These are phyloP conservation scores for Vultur gryphus DNA, from an alignment of 2,797 vertebrate genomes.

Conservation along the genomic window DNA sequence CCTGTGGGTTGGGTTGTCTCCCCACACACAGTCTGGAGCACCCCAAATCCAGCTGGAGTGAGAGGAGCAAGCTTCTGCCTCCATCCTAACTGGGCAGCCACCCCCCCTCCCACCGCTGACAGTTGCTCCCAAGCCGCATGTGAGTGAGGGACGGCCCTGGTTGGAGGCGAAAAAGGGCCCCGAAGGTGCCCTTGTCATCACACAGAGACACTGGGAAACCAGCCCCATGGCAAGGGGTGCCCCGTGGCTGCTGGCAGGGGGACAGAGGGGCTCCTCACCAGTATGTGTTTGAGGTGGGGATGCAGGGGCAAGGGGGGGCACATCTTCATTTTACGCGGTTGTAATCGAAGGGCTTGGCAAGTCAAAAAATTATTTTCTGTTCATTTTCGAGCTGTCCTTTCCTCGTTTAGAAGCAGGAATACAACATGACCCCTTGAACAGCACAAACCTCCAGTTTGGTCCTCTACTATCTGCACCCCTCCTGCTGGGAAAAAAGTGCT, in stretches of 20 bases:
- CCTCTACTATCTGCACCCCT: background rate
- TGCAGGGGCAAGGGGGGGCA: background rate
- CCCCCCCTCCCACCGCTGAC: background rate
- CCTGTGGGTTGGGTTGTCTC: too few relatives aligned
- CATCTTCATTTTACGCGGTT: accelerated
- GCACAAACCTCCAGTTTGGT: background rate
- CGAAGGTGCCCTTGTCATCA: background rate
- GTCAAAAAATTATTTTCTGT: background rate
- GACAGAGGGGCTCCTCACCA: background rate
- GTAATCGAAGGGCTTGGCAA: background rate
- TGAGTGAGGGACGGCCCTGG: background rate
- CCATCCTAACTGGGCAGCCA: too few relatives aligned
- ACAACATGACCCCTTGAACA: background rate
- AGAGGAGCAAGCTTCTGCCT: background rate
- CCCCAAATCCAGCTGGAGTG: background rate
- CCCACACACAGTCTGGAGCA: background rate
- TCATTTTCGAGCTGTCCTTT: background rate
- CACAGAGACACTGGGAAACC: background rate
- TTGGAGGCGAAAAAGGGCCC: background rate
- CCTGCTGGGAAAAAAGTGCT: background rate
- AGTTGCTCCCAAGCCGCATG: background rate
- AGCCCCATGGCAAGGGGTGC: background rate
- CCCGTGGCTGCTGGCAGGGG: background rate
- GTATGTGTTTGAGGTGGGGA: background rate
- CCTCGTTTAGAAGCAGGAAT: accelerated